These are phyloP conservation scores for Ditylenchus weischeri DNA, from an alignment of 2,888 invertebrate species.

Conservation along the genomic window DNA sequence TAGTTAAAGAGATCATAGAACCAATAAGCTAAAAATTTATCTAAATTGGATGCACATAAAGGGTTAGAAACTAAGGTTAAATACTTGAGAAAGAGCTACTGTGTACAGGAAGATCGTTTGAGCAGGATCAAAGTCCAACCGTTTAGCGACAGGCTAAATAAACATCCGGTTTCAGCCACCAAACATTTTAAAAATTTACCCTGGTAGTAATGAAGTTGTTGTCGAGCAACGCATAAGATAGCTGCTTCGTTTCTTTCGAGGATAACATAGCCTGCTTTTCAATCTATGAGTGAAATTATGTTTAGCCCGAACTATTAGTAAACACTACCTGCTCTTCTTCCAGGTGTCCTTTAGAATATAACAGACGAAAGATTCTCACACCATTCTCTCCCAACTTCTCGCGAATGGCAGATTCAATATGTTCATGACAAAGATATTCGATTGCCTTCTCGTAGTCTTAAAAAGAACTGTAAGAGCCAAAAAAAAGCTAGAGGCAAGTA, in stretches of 20 bases:
- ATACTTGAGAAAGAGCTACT: conserved; percentile 69
- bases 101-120: conserved; percentile 77
- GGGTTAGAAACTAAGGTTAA: conserved; percentile 33
- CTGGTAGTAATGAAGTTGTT: conserved; percentile 69
- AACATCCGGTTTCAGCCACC: background rate
- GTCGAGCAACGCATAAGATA: conserved; percentile 79
- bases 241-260: conserved; percentile 83
- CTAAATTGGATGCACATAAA: background rate
- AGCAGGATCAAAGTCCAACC: conserved; percentile 70
- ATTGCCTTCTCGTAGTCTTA: conserved; percentile 68
- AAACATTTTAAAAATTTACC: conserved; percentile 54
- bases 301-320: background rate
- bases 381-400: conserved; percentile 78
- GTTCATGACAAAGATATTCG: conserved; percentile 70
- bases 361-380: conserved; percentile 71
- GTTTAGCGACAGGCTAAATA: conserved; percentile 10
- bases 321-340: conserved; percentile 71
- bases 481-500: conserved; percentile 25
- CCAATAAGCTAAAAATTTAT: conserved; percentile 6
- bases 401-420: conserved; percentile 76
- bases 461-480: background rate
- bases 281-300: conserved; percentile 64
- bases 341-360: conserved; percentile 75
- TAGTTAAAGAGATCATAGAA: conserved; percentile 15
- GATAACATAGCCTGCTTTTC: conserved; percentile 89